Evolutionary conservation across 2,888 invertebrate genomes (phyloP).

Genomic region (Drosophila atripex): DNA sequence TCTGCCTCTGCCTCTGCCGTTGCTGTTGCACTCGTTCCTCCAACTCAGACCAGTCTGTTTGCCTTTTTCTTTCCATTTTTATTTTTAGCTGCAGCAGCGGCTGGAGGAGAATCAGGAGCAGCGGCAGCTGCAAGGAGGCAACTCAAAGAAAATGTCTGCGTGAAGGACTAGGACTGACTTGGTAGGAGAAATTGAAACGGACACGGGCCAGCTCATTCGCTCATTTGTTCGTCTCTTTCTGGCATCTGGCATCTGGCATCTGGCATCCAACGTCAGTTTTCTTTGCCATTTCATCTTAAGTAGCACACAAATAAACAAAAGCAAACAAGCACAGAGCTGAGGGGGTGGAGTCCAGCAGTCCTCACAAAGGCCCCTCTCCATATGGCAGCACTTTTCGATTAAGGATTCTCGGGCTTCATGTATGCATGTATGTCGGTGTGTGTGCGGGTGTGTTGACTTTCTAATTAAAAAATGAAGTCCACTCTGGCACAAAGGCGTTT

Average conservation of each 20-base stretch:
- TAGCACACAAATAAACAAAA: slow-evolving; percentile 75
- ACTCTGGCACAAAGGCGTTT: slow-evolving; percentile 55
- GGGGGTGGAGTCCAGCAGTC: slow-evolving; percentile 19
- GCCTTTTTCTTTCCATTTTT: slow-evolving; percentile 22
- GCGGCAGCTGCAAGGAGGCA: slow-evolving; percentile 19
- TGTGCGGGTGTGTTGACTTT: slow-evolving; percentile 61
- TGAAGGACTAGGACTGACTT: slow-evolving; percentile 56
- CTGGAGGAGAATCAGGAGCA: background rate
- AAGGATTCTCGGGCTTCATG: slow-evolving; percentile 17
- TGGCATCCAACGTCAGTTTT: slow-evolving; percentile 62
- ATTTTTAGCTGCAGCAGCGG: slow-evolving; percentile 45
- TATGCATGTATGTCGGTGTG: slow-evolving; percentile 6
- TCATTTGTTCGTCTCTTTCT: slow-evolving; percentile 4
- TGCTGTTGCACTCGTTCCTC: slow-evolving; percentile 40
- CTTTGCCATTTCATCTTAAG: slow-evolving; percentile 78
- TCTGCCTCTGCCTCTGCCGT: slow-evolving; percentile 52
- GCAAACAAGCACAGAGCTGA: slow-evolving; percentile 44
- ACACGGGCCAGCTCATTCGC: slow-evolving; percentile 52
- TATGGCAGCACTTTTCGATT: slow-evolving; percentile 47
- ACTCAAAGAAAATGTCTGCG: slow-evolving; percentile 71
- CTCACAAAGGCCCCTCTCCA: slow-evolving; percentile 56
- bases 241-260: slow-evolving; percentile 11
- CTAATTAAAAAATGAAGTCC: slow-evolving; percentile 74
- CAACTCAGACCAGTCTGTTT: slow-evolving; percentile 15
- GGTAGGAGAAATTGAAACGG: slow-evolving; percentile 69